These are phyloP conservation scores for Apolygus lucorum DNA, from an alignment of 1,140 invertebrate species.

Conservation along the genomic window DNA sequence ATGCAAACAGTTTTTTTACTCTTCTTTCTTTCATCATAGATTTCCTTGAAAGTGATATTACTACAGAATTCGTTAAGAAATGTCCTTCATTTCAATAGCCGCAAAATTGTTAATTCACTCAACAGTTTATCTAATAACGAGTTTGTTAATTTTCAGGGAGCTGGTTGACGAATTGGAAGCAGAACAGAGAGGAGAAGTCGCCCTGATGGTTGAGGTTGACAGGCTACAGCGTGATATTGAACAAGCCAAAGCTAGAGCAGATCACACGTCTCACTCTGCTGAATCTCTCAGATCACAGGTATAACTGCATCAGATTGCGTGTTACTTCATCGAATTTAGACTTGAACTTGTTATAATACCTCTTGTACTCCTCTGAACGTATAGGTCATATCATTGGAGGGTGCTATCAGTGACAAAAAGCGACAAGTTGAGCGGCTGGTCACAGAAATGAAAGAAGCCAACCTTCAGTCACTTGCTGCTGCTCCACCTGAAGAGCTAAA, in stretches of 20 bases:
- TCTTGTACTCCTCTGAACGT: too few species aligned
- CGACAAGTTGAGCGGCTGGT: slow-evolving; percentile 74
- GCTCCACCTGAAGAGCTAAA: slow-evolving; percentile 70
- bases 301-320: too few species aligned
- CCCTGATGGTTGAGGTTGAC: slow-evolving; percentile 68
- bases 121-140: slow-evolving; percentile 4
- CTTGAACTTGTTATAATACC: too few species aligned
- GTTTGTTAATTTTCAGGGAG: slow-evolving; percentile 40
- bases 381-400: slow-evolving; percentile 62
- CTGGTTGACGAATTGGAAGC: slow-evolving; percentile 51
- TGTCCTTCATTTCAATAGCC: slow-evolving; percentile 13
- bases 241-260: slow-evolving; percentile 68
- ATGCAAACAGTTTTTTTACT: too few species aligned
- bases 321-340: too few species aligned
- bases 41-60: too few species aligned
- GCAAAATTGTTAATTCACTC: background rate
- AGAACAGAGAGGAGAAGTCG: slow-evolving; percentile 63
- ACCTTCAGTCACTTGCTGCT: slow-evolving; percentile 76
- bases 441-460: slow-evolving; percentile 84
- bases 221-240: slow-evolving; percentile 71
- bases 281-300: slow-evolving; percentile 72
- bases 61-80: too few species aligned
- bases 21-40: too few species aligned
- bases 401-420: slow-evolving; percentile 74
- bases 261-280: slow-evolving; percentile 66